Conservation (phyloP, 1,140 invertebrate genomes). For the Neodiprion pinetum region DNA sequence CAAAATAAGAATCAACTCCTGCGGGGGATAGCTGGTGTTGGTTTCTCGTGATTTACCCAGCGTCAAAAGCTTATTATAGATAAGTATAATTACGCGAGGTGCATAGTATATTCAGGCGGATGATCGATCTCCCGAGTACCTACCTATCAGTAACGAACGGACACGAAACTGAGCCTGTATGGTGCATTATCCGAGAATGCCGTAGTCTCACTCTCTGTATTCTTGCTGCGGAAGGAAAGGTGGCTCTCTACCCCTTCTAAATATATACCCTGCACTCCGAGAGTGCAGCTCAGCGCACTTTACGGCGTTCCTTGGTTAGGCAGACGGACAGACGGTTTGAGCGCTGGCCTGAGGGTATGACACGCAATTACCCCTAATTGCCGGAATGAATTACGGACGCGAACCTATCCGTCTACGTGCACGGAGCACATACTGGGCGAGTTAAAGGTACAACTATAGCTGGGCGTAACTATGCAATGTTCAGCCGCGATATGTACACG, state of each 20-base stretch:
- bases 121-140: too few species aligned
- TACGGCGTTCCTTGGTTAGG: background rate
- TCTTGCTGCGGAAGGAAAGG: too few species aligned
- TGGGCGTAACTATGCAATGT: too few species aligned
- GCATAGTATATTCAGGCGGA: too few species aligned
- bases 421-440: background rate
- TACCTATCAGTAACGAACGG: too few species aligned
- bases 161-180: background rate
- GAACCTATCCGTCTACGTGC: background rate
- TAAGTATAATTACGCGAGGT: too few species aligned
- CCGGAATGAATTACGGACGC: conserved; percentile 3
- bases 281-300: background rate
- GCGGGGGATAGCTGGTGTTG: too few species aligned
- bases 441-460: background rate
- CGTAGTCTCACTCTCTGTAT: too few species aligned
- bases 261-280: background rate
- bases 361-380: conserved; percentile 7
- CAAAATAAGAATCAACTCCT: too few species aligned
- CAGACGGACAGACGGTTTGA: conserved; percentile 6
- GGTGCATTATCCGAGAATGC: conserved; percentile 13
- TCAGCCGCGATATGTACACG: too few species aligned
- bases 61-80: too few species aligned
- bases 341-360: background rate
- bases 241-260: background rate
- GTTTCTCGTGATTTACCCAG: too few species aligned